Base-by-base conservation (phyloP, 2,113 vertebrate species). In the Lophius piscatorius region DNA sequence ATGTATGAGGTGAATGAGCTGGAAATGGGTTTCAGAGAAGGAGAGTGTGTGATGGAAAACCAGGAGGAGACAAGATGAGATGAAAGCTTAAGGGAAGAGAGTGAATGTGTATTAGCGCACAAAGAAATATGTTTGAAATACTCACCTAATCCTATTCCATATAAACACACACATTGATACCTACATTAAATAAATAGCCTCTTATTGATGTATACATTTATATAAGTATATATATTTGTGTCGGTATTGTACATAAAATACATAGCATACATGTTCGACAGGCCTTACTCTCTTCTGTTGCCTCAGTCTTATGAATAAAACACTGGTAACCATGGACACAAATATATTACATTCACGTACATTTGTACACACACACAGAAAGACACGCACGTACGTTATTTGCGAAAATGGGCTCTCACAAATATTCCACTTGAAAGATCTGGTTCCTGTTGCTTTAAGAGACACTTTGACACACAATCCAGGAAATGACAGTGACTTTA, bases 281-380 rank as follows among this genome's bases (percentile, higher is more conserved):
- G 18, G 17, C 4, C 4, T 33, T 40, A 29, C 24, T 58, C 23
- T 52, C 21, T 28, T 16, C 38, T 33, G 36, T 26, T 59, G 54
- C 17, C 17, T 54, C 47, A 6, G 40, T 60, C 26, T 80, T 54
- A 75, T 78, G 36, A 78, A 78, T 70, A 75, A 76, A 65, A 62
- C 42, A 69, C 48, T 49, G 12, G 9, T 47, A 64, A 40, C 17
- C 35, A 48, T 20, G 35, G n/a, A 35, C 18, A 47, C 42, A 76
- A 5, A 47, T 49, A 41, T 16, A 33, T 18, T 33, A 29, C 6
- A 4, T 50, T 70, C 12, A 54, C 31, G 20, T 31, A 40, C 4
- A 55, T 34, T 18, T 63, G 1, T 45, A 9, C 13, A 44, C 59
- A 60, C 51, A 56, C 22, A 23, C 31, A 21, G 34, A 57, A 4